Conservation (phyloP, 2,888 invertebrate genomes). For the Himalopsyche japonica region DNA sequence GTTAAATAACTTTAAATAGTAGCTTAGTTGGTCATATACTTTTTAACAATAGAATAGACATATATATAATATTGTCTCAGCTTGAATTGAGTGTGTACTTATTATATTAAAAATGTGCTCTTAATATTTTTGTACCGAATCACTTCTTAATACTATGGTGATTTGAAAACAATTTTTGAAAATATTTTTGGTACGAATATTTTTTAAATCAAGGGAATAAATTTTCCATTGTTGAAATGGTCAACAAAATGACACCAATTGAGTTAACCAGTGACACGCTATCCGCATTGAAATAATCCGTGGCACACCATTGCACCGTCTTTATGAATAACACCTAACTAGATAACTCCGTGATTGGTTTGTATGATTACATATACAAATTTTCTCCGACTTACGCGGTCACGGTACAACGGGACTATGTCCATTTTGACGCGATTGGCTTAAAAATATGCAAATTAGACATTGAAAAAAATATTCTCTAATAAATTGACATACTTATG, state of each 20-base stretch:
- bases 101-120: too few relatives aligned
- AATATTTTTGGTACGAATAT: too few relatives aligned
- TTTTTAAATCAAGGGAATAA: too few relatives aligned
- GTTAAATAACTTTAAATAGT: too few relatives aligned
- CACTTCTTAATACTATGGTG: too few relatives aligned
- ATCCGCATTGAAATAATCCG: not conserved
- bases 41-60: too few relatives aligned
- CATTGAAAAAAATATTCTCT: slow-evolving; percentile 18
- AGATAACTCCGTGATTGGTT: not conserved
- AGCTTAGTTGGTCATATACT: too few relatives aligned
- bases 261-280: not conserved
- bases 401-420: slow-evolving; percentile 1
- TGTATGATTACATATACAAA: not conserved
- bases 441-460: slow-evolving; percentile 32
- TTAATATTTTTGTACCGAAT: too few relatives aligned
- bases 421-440: slow-evolving; percentile 21
- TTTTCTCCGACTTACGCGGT: not conserved
- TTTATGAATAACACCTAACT: not conserved
- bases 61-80: too few relatives aligned
- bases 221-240: too few relatives aligned
- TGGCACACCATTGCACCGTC: not conserved
- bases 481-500: slow-evolving; percentile 13
- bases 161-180: too few relatives aligned
- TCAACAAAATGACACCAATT: not conserved
- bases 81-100: too few relatives aligned